Percentiles rank a stretch among this genome's conserved stretches.
These are phyloP conservation scores for Achlya flavicornis DNA, from an alignment of 2,888 invertebrate species.

Conservation along the genomic window DNA sequence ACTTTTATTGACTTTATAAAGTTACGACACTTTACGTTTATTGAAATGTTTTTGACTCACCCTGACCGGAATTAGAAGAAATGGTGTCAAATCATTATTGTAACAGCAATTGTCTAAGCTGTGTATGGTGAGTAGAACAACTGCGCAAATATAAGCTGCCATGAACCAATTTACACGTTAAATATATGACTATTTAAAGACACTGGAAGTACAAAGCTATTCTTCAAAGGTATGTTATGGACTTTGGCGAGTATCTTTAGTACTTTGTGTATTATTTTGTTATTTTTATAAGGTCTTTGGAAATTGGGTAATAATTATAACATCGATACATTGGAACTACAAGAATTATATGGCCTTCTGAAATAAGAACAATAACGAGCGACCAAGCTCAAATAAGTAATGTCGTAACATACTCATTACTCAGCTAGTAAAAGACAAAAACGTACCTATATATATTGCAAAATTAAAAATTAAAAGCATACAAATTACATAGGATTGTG, in stretches of 20 bases:
- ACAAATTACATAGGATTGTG: neutral
- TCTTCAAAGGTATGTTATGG: conserved; percentile 17
- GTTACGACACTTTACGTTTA: conserved; percentile 40
- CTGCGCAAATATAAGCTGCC: conserved; percentile 68
- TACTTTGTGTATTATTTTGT: conserved; percentile 4
- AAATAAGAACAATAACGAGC: neutral
- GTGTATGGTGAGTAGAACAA: conserved; percentile 46
- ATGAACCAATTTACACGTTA: conserved; percentile 72
- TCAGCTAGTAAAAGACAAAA: neutral
- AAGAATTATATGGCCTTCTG: neutral
- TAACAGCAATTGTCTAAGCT: conserved; percentile 59
- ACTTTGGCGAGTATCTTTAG: neutral
- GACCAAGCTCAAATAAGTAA: neutral
- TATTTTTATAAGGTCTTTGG: neutral
- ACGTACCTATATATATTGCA: neutral
- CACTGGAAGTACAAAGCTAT: conserved; percentile 29
- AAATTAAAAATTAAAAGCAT: neutral
- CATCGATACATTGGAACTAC: too few species aligned
- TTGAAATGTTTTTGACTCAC: conserved; percentile 44
- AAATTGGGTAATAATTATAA: neutral
- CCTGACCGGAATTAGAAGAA: conserved; percentile 64
- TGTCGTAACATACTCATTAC: neutral
- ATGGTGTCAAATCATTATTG: conserved; percentile 65
- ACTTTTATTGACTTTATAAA: conserved; percentile 17
- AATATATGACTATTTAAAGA: conserved; percentile 59